Evolutionary conservation across 2,113 vertebrate genomes (phyloP).

Genomic region (Lethenteron reissneri): DNA sequence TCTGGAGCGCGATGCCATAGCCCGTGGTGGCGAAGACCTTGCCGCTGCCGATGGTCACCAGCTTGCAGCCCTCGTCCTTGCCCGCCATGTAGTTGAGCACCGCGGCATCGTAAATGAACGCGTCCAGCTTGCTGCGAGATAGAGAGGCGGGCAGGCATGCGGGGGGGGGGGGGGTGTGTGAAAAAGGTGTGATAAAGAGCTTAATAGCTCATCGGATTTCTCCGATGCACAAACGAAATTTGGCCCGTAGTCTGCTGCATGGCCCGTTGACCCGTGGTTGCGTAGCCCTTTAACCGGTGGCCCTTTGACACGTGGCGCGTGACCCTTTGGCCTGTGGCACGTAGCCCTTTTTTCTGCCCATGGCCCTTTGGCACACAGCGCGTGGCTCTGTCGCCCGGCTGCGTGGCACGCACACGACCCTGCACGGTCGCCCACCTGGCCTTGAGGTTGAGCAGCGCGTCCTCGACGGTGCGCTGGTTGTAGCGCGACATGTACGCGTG

Average conservation of each 20-base stretch:
- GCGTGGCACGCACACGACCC: too few species aligned
- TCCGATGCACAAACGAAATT: too few species aligned
- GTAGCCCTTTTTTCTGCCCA: too few species aligned
- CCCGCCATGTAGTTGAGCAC: slow-evolving; percentile 85
- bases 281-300: too few species aligned
- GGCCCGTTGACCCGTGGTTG: too few species aligned
- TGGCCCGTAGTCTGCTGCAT: too few species aligned
- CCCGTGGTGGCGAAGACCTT: slow-evolving; percentile 80
- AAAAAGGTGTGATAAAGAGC: neutral
- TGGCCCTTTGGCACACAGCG: too few species aligned
- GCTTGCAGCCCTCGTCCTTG: slow-evolving; percentile 77
- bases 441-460: slow-evolving; percentile 62
- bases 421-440: slow-evolving; percentile 25
- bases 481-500: slow-evolving; percentile 78
- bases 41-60: slow-evolving; percentile 73
- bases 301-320: too few species aligned
- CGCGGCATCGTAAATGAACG: slow-evolving; percentile 74
- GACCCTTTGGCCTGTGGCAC: too few species aligned
- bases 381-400: too few species aligned
- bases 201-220: too few species aligned
- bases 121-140: slow-evolving; percentile 49
- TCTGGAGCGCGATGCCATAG: slow-evolving; percentile 70
- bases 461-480: slow-evolving; percentile 70
- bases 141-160: neutral
- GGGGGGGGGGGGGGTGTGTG: neutral